Evolutionary conservation across 2,888 invertebrate species (phyloP).

Genomic region (Melinaea menophilus): DNA sequence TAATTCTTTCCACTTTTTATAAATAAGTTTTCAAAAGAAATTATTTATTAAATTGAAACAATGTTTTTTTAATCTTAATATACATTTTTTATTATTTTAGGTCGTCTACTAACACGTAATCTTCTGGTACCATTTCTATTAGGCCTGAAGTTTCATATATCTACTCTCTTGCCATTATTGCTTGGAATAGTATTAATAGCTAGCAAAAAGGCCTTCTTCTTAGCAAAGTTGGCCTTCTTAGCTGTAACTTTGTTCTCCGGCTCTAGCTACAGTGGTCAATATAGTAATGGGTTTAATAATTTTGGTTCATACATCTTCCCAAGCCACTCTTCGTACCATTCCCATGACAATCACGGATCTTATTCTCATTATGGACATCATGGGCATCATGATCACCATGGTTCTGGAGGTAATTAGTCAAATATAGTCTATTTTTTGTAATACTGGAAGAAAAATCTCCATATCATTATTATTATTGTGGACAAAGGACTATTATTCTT

Average conservation of each 20-base stretch:
- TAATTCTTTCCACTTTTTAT: neutral
- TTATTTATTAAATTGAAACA: too few relatives aligned
- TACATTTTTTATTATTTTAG: conserved; percentile 69
- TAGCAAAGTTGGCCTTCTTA: conserved; percentile 86
- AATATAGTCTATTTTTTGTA: too few relatives aligned
- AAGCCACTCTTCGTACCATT: conserved; percentile 55
- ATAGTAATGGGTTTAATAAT: conserved; percentile 39
- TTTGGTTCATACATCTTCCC: conserved; percentile 41
- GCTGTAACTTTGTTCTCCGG: conserved; percentile 83
- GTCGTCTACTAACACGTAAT: conserved; percentile 82
- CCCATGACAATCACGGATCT: conserved; percentile 51
- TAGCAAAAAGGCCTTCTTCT: conserved; percentile 86
- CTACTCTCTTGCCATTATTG: conserved; percentile 84
- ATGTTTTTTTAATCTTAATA: too few relatives aligned
- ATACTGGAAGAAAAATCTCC: conserved; percentile 22
- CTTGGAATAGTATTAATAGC: conserved; percentile 84
- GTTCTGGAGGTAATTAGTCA: conserved; percentile 50
- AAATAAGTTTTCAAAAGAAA: too few relatives aligned
- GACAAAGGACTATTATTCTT: too few relatives aligned
- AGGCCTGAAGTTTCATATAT: conserved; percentile 88
- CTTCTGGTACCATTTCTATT: conserved; percentile 87
- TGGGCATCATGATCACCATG: conserved; percentile 43
- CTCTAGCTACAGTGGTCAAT: conserved; percentile 60
- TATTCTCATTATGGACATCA: conserved; percentile 20
- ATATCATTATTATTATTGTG: conserved; percentile 35